A percentile compares a stretch with the other conserved stretches of the same genome.
phyloP scores from a whole-genome alignment of 2,888 invertebrate species.

The Saturnia pavonia region DNA sequence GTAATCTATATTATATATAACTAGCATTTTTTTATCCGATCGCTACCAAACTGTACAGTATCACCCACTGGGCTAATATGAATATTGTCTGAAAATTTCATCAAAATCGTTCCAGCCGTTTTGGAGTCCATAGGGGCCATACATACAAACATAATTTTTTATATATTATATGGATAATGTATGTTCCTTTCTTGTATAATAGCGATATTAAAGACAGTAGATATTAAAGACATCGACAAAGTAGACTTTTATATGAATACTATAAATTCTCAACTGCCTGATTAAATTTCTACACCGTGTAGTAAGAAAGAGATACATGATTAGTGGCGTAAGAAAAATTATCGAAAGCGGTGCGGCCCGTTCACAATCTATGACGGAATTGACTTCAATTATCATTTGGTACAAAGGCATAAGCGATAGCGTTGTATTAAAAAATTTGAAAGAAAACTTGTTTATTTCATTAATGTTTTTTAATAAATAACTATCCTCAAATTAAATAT shows the following conservation, averaged over 20 bases:
- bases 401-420: constrained; percentile 31
- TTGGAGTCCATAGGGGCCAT: too few species aligned
- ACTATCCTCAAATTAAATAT: too few species aligned
- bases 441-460: neutral
- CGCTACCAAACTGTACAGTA: too few species aligned
- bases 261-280: neutral
- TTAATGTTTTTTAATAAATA: neutral
- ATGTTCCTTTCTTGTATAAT: too few species aligned
- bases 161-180: too few species aligned
- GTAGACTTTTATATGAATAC: neutral
- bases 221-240: neutral
- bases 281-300: constrained; percentile 31
- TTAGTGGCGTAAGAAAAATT: constrained; percentile 49
- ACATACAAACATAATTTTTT: too few species aligned
- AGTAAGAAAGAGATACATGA: constrained; percentile 40
- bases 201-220: neutral
- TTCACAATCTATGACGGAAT: constrained; percentile 58
- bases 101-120: too few species aligned
- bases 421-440: constrained; percentile 25
- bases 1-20: too few species aligned
- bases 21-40: too few species aligned
- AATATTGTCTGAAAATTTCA: too few species aligned
- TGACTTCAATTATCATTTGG: constrained; percentile 35
- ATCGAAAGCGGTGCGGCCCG: constrained; percentile 50
- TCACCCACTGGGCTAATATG: too few species aligned